Conservation (phyloP, 1,140 invertebrate species). For the Dolichoris vasculosae region DNA sequence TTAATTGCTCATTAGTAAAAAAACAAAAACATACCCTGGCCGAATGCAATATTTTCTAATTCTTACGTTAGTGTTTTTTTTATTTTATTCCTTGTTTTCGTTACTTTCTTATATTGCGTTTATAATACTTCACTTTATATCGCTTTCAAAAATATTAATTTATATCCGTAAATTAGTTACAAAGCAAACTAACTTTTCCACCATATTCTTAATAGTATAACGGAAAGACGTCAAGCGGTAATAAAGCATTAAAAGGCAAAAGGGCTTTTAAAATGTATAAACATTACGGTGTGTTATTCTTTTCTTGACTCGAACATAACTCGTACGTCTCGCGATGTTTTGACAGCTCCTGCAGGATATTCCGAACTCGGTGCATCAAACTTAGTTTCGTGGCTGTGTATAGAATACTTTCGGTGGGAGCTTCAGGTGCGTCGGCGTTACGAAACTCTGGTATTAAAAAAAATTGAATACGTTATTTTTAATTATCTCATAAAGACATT, state of each 20-base stretch:
- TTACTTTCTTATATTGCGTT: too few species aligned
- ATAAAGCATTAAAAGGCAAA: not conserved
- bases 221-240: not conserved
- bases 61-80: too few species aligned
- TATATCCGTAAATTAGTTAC: not conserved
- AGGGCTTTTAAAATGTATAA: not conserved
- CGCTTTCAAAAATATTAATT: too few species aligned
- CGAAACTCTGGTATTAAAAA: not conserved
- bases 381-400: slow-evolving; percentile 76
- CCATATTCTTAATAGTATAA: not conserved
- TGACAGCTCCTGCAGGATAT: slow-evolving; percentile 76
- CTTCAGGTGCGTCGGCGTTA: not conserved
- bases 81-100: too few species aligned
- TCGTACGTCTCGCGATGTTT: slow-evolving; percentile 75
- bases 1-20: too few species aligned
- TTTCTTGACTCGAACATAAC: slow-evolving; percentile 55
- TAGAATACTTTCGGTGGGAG: slow-evolving; percentile 57
- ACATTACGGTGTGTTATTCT: slow-evolving; percentile 2
- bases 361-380: slow-evolving; percentile 76
- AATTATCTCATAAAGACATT: not conserved
- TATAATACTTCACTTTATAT: too few species aligned
- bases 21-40: too few species aligned
- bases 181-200: not conserved
- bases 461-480: not conserved
- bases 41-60: too few species aligned